phyloP scores from a whole-genome alignment of 1,140 invertebrate species.

The Tetranychus cinnabarinus region DNA sequence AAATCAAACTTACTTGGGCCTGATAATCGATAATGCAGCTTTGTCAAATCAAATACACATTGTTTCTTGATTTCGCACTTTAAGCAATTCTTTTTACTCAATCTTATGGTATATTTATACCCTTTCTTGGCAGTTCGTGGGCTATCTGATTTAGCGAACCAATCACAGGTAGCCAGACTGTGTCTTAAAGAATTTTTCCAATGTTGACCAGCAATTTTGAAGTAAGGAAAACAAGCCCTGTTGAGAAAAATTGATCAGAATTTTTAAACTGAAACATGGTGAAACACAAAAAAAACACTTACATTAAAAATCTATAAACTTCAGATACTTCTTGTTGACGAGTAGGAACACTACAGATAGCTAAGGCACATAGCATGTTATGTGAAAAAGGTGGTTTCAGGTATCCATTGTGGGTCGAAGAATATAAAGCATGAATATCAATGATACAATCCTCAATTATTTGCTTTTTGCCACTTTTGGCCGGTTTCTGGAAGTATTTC shows the following conservation, averaged over 20 bases:
- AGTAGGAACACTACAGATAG: not conserved
- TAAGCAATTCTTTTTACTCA: not conserved
- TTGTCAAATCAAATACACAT: not conserved
- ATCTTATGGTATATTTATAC: not conserved
- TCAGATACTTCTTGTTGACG: not conserved
- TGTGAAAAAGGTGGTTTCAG: not conserved
- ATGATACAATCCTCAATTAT: not conserved
- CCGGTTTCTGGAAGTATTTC: not conserved
- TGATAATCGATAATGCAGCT: not conserved
- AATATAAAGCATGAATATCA: not conserved
- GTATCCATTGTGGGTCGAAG: not conserved
- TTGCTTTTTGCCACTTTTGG: not conserved
- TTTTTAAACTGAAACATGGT: not conserved
- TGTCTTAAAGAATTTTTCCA: not conserved
- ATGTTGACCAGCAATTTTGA: not conserved
- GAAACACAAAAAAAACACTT: not conserved
- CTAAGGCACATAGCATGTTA: not conserved
- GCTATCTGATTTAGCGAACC: not conserved
- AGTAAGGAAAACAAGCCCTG: not conserved
- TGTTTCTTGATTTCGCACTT: not conserved
- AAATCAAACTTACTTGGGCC: too few species aligned
- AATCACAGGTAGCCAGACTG: not conserved
- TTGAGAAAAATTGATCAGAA: not conserved
- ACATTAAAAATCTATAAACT: not conserved
- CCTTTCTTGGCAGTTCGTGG: not conserved